Conservation (phyloP, 2,888 invertebrate species). For the Drosophila percnosoma region DNA sequence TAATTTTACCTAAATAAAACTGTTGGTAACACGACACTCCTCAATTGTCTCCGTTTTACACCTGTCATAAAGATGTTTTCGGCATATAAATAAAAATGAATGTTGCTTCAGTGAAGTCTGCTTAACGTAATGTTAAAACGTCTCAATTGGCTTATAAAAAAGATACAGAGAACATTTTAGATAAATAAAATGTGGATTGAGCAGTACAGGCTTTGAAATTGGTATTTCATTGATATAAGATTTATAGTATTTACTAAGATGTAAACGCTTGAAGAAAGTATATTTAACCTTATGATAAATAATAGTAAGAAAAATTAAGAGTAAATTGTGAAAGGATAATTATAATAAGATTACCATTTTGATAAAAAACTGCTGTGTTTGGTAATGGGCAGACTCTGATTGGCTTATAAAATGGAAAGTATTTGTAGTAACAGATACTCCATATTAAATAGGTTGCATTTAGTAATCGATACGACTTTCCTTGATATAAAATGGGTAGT, state of each 20-base stretch:
- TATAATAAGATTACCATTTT: not conserved
- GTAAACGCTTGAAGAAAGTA: not conserved
- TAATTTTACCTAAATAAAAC: not conserved
- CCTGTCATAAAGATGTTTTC: not conserved
- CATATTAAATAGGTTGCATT: not conserved
- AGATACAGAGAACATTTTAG: not conserved
- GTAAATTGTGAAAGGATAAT: not conserved
- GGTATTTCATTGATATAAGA: not conserved
- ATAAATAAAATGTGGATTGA: not conserved
- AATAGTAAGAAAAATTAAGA: not conserved
- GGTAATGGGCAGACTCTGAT: not conserved
- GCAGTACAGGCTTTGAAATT: not conserved
- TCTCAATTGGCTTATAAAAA: not conserved
- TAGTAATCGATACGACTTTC: not conserved
- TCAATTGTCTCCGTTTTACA: not conserved
- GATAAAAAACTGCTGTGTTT: not conserved
- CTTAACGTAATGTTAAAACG: not conserved
- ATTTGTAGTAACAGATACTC: not conserved
- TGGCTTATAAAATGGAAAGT: not conserved
- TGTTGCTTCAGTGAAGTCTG: not conserved
- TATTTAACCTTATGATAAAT: not conserved
- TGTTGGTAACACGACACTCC: not conserved
- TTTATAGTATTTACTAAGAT: not conserved
- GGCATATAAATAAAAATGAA: not conserved
- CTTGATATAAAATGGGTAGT: not conserved